These are phyloP conservation scores for Allacma fusca DNA, from an alignment of 2,888 invertebrate species.

Conservation along the genomic window DNA sequence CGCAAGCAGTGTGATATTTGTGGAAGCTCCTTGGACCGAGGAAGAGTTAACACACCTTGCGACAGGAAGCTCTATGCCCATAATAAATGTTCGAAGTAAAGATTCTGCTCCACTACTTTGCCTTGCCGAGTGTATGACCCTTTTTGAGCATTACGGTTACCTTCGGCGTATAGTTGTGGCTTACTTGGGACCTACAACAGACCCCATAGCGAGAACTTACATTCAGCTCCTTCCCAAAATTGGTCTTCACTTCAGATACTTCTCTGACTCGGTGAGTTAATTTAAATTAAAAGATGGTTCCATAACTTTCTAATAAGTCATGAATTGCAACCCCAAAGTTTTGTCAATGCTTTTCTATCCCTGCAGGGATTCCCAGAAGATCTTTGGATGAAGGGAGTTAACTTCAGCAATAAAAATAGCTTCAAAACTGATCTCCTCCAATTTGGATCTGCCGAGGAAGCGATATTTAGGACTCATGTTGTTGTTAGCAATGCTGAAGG, in stretches of 20 bases:
- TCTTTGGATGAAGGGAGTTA: conserved; percentile 1
- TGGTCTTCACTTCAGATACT: conserved; percentile 17
- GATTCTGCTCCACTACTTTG: background rate
- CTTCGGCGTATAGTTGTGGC: conserved; percentile 17
- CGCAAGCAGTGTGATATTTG: background rate
- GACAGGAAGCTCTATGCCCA: background rate
- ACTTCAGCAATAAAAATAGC: background rate
- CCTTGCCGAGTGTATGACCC: conserved; percentile 20
- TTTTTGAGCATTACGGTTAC: conserved; percentile 32
- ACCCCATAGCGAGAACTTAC: conserved; percentile 14
- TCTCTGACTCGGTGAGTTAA: background rate
- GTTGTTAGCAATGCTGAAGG: background rate
- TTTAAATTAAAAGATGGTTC: no score
- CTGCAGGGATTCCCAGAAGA: conserved; percentile 14
- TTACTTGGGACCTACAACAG: conserved; percentile 3
- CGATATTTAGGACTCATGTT: conserved; percentile 15
- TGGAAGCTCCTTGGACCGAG: background rate
- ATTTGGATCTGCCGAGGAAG: background rate
- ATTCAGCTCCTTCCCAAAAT: conserved; percentile 22
- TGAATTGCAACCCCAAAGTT: no score
- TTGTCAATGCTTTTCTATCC: no score
- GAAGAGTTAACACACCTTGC: background rate
- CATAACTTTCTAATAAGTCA: no score
- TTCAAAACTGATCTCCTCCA: conserved; percentile 26
- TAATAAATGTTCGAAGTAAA: background rate